These are phyloP conservation scores for Xenentodon cancila DNA, from an alignment of 2,797 vertebrate genomes.

Conservation along the genomic window DNA sequence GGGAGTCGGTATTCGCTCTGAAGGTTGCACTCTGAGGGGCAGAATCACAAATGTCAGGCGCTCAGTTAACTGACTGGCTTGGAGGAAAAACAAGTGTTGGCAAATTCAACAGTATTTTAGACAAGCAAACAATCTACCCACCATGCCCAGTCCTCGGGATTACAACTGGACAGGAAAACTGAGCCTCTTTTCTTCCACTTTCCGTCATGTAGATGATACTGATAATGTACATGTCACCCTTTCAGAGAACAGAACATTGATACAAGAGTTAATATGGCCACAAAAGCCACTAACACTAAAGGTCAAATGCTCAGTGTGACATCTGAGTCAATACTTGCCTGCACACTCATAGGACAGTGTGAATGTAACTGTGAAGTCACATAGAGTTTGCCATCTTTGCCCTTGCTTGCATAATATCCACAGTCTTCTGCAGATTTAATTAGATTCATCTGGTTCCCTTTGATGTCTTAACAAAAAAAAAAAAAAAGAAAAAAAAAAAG, in stretches of 20 bases:
- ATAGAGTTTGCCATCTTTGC: slow-evolving; percentile 63
- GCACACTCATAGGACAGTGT: slow-evolving; percentile 74
- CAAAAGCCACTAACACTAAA: slow-evolving; percentile 54
- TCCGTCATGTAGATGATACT: slow-evolving; percentile 63
- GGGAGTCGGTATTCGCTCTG: slow-evolving; percentile 73
- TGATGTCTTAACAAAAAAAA: slow-evolving; percentile 43
- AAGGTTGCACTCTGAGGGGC: slow-evolving; percentile 78
- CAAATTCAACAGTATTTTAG: slow-evolving; percentile 45
- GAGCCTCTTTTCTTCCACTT: slow-evolving; percentile 60
- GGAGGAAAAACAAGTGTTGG: slow-evolving; percentile 31
- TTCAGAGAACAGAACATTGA: slow-evolving; percentile 36
- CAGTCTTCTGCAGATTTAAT: slow-evolving; percentile 72
- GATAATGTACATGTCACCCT: slow-evolving; percentile 72
- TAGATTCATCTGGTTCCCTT: slow-evolving; percentile 59
- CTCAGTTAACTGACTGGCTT: slow-evolving; percentile 51
- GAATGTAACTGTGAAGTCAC: slow-evolving; percentile 71
- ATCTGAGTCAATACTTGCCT: slow-evolving; percentile 73
- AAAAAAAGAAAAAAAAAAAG: slow-evolving; percentile 16
- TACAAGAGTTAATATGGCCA: slow-evolving; percentile 35
- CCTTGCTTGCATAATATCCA: slow-evolving; percentile 72
- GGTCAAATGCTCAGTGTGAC: slow-evolving; percentile 50
- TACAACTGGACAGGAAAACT: slow-evolving; percentile 70
- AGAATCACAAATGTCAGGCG: slow-evolving; percentile 62
- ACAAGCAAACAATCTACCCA: slow-evolving; percentile 49
- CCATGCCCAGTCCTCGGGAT: slow-evolving; percentile 52